Base-by-base conservation (phyloP, 2,797 vertebrate genomes). In the Phrynocephalus forsythii region DNA sequence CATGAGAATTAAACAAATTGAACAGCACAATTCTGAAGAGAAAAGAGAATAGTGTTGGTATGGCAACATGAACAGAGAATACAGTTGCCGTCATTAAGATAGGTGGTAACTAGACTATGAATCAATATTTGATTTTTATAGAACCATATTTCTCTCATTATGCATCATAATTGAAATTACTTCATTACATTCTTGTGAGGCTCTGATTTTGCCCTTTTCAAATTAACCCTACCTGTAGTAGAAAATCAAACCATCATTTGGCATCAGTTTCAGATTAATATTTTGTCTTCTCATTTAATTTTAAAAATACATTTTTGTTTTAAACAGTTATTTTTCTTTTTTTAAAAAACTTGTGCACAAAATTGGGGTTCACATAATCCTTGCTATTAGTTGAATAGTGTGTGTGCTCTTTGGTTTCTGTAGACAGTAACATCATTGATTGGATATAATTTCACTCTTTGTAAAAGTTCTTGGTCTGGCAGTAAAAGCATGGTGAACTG, bases 191-290 rank as follows among this genome's bases (percentile, higher is more conserved):
- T 60, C 60, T 83, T 38, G 16, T 20, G 28, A 33, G 1, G 24
- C 75, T 71, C 60, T 79, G 50, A 71, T 11, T 30, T 88, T 48
- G 28, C 15, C 67, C 26, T 83, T 72, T 63, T 44, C n/a, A 18
- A 78, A 63, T 66, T 48, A 63, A 79, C 75, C 22, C 33, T 71
- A 83, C 15, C 28, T 71, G 22, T 18, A 63, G 6, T 20, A 72
- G 13, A 79, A 18, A 86, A 44, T n/a, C 68, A 79, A 77, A n/a
- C 1, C 5, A 66, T 9, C n/a, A 20, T n/a, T 26, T 22, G 22
- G 7, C 44, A 77, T 13, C n/a, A 63, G 33, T 88, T 63, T 60
- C 71, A 71, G 18, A 78, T 83, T 79, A 79, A 87, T 76, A 9
- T 22, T 30, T 15, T 38, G 56, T 20, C 30, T 33, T 56, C 22